Evolutionary conservation across 2,888 invertebrate genomes (phyloP).

Genomic region (Tetanocera ferruginea): DNA sequence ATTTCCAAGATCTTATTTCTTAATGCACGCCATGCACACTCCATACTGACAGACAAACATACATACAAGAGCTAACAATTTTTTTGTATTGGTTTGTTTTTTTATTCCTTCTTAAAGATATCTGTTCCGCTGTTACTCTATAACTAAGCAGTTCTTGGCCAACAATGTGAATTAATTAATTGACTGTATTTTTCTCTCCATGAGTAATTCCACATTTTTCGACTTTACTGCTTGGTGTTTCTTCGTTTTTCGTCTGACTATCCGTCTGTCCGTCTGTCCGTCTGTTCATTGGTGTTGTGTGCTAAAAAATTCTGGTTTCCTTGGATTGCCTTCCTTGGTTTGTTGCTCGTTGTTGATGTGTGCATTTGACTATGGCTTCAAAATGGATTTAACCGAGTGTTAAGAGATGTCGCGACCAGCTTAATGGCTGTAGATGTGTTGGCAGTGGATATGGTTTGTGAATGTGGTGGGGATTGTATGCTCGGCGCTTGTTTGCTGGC

Average conservation of each 20-base stretch:
- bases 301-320: slow-evolving; percentile 18
- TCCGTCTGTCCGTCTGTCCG: background rate
- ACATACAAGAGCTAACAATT: too few species aligned
- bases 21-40: too few species aligned
- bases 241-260: background rate
- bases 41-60: too few species aligned
- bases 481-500: background rate
- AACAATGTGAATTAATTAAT: slow-evolving; percentile 23
- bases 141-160: background rate
- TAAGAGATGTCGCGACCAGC: slow-evolving; percentile 6
- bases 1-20: too few species aligned
- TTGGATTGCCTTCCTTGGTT: background rate
- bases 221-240: background rate
- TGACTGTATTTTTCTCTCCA: slow-evolving; percentile 23
- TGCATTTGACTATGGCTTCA: slow-evolving; percentile 4
- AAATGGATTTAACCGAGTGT: slow-evolving; percentile 3
- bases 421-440: background rate
- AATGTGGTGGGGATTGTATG: background rate
- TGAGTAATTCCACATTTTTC: slow-evolving; percentile 18
- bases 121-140: background rate
- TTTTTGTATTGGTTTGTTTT: too few species aligned
- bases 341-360: background rate
- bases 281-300: background rate
- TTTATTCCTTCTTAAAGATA: background rate
- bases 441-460: background rate